phyloP scores from a whole-genome alignment of 2,113 vertebrate genomes.

The Myotis davidii region DNA sequence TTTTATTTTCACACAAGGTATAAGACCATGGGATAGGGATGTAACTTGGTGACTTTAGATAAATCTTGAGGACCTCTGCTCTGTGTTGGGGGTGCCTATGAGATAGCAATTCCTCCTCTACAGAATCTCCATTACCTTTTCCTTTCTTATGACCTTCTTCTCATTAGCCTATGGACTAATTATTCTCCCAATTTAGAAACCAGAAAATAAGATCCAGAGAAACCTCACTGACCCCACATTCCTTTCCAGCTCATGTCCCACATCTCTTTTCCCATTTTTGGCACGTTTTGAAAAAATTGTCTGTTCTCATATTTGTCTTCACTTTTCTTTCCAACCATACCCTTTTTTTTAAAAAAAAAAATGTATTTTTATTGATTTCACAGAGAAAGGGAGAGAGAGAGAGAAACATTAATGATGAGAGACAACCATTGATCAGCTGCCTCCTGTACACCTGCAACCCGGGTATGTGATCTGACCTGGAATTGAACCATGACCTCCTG shows the following conservation, averaged over 20 bases:
- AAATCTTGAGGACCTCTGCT: neutral
- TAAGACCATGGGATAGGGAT: neutral
- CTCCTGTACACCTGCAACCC: too few relatives aligned
- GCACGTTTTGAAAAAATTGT: neutral
- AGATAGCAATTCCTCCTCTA: neutral
- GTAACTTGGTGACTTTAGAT: neutral
- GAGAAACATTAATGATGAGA: too few relatives aligned
- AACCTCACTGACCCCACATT: neutral
- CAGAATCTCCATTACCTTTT: neutral
- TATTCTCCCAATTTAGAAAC: neutral
- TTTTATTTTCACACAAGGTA: neutral
- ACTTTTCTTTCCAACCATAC: neutral
- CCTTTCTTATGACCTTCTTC: neutral
- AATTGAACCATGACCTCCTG: too few relatives aligned
- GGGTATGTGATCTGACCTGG: too few relatives aligned
- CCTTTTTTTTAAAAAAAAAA: neutral
- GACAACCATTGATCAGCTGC: too few relatives aligned
- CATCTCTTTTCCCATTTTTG: neutral
- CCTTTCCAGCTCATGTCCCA: neutral
- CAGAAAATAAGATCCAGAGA: constrained; percentile 21
- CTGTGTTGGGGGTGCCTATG: neutral
- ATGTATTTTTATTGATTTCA: too few relatives aligned
- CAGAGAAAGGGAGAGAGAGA: too few relatives aligned
- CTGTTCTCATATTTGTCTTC: neutral
- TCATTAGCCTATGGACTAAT: neutral